Evolutionary conservation across 1,140 invertebrate genomes (phyloP), one percentile per base, ranked within the genome.

Genomic region (Ylistrum balloti): DNA sequence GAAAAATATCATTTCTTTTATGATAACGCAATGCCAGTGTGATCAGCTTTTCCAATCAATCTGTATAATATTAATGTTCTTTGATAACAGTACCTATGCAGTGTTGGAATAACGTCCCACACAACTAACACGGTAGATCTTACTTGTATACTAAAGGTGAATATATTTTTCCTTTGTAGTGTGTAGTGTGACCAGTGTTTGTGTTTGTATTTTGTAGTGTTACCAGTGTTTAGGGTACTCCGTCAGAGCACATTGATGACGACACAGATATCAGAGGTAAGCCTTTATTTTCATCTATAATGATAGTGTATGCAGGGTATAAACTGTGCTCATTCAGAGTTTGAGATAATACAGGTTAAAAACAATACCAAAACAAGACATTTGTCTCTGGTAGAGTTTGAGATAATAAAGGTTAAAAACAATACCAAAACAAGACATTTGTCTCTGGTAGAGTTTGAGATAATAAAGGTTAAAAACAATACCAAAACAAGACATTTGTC

Each of bases 231-330:
- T 22, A 48, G 56, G 56, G 56, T 74, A 74, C 56, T n/a, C 56
- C 56, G 0, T 74, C 56, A 11, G 56, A 74, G 28, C 56, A 74
- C 56, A 74, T 74, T 1, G 56, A 74, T n/a, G 56, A 74, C 22
- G 56, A 74, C 22, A 74, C 56, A 28, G 56, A 74, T n/a, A 74
- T 74, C n/a, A n/a, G 56, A 74, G 56, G 56, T 74, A 74, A 74
- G 56, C 13, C 45, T 9, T 1, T 17, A 48, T 48, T 17, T 48
- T 22, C 45, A 2, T 28, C 17, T 74, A n/a, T 74, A 11, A 20
- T 22, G 3, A 11, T 56, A 56, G 13, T 56, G 20, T 74, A 28
- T 74, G n/a, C 56, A 74, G 22, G n/a, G 5, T 74, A 74, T 74
- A 74, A 5, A 28, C 5, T 74, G 56, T 74, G 56, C 1, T 74